Base-by-base conservation (phyloP, 2,888 invertebrate species). In the Pristionchus japonicus region DNA sequence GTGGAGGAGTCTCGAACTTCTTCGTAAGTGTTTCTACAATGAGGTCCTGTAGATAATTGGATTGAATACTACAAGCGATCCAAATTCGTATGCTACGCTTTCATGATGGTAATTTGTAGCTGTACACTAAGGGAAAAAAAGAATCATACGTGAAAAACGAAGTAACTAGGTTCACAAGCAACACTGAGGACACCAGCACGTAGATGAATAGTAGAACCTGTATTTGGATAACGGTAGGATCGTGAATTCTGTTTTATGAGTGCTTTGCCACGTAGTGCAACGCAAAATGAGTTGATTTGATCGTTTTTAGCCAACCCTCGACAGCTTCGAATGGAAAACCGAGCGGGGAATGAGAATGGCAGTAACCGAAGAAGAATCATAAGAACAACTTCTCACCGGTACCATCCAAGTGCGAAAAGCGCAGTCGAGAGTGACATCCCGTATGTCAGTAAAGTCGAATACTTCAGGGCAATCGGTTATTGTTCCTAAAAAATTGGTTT, bases 131-230 rank as follows among this genome's bases (percentile, higher is more conserved):
- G 4, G 15, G 70, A 9, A 40, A 40, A 4, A 17, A 1, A 17
- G 17, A 47, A 27, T 20, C 40, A 89, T 17, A 91, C 91, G 91
- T 90, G 80, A 91, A 89, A 64, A 91, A 90, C 77, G 91, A 90
- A 13, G 91, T 91, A 83, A 91, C 89, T 47, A 91, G 61, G 70
- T 91, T 91, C 74, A 91, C 91, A 4, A 91, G 87, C 27, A 91
- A 88, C 17, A 91, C 90, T 77, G 90, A 89, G 0, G 91, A 91
- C 52, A 90, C 89, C 20, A 91, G 52, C 84, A 90, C 90, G 85
- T 91, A 91, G 82, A 89, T 89, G 90, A 91, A 91, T 20, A 91
- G 87, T 15, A 91, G 89, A 0, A 91, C 85, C 17, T 90, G 90
- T n/a, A n/a, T n/a, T n/a, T n/a, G n/a, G n/a, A n/a, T n/a, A n/a